Evolutionary conservation across 2,888 invertebrate species (phyloP).

Genomic region (Drosophila leonis): DNA sequence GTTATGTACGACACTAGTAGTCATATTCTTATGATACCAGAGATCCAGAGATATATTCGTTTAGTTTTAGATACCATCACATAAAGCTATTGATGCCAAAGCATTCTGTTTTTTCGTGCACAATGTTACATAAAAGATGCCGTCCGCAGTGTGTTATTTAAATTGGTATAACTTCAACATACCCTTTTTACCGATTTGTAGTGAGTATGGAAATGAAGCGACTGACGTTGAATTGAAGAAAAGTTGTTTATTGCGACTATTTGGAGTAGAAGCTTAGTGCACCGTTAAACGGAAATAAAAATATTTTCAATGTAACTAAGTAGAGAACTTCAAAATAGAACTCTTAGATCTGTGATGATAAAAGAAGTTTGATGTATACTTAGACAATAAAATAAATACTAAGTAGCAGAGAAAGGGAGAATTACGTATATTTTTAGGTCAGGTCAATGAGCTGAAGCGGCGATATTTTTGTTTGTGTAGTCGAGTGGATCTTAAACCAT

Average conservation of each 20-base stretch:
- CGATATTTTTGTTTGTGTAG: background rate
- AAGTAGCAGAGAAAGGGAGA: background rate
- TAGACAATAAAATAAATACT: background rate
- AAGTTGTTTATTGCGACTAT: slow-evolving; percentile 58
- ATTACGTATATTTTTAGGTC: background rate
- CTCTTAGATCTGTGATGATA: background rate
- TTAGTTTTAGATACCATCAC: background rate
- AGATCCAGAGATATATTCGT: no score
- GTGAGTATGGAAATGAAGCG: slow-evolving; percentile 47
- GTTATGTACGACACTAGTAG: no score
- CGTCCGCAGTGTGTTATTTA: background rate
- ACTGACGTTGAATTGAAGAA: slow-evolving; percentile 48
- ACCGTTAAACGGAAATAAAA: slow-evolving; percentile 66
- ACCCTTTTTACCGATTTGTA: background rate
- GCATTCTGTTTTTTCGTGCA: background rate
- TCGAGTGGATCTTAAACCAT: background rate
- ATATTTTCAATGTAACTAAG: slow-evolving; percentile 43
- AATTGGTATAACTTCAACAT: background rate
- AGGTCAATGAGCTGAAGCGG: background rate
- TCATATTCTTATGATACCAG: no score
- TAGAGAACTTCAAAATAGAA: slow-evolving; percentile 3
- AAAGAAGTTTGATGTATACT: background rate
- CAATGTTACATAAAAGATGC: background rate
- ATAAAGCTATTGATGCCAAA: background rate
- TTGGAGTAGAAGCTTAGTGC: slow-evolving; percentile 31